phyloP scores from a whole-genome alignment of 2,888 invertebrate species.

The Ochropleura plecta region DNA sequence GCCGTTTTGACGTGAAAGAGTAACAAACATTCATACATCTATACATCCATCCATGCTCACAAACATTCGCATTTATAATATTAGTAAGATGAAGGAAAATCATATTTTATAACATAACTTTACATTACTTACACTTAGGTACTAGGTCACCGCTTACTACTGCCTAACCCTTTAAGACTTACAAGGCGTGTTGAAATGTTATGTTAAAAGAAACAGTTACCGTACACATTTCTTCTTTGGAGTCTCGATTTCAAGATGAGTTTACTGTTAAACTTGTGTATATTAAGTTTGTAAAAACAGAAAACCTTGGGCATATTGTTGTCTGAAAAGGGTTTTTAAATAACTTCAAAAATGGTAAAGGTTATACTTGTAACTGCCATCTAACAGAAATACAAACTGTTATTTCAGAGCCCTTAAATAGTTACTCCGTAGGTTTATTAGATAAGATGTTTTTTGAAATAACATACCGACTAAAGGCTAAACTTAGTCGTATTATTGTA shows the following conservation, averaged over 20 bases:
- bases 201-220: too few relatives aligned
- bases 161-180: too few relatives aligned
- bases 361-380: slow-evolving; percentile 4
- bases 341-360: not conserved
- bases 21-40: too few relatives aligned
- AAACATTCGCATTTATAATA: too few relatives aligned
- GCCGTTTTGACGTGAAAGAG: too few relatives aligned
- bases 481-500: slow-evolving; percentile 49
- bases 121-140: too few relatives aligned
- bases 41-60: too few relatives aligned
- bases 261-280: not conserved
- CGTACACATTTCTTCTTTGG: not conserved
- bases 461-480: slow-evolving; percentile 73
- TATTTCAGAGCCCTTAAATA: slow-evolving; percentile 43
- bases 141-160: too few relatives aligned
- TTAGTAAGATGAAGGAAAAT: too few relatives aligned
- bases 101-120: too few relatives aligned
- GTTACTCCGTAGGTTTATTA: slow-evolving; percentile 34
- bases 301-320: not conserved
- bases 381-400: slow-evolving; percentile 32
- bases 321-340: slow-evolving; percentile 15
- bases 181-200: too few relatives aligned
- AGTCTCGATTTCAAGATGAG: not conserved
- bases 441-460: slow-evolving; percentile 76
- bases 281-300: not conserved